phyloP scores from a whole-genome alignment of 2,797 vertebrate species.

The Nannoperca australis region DNA sequence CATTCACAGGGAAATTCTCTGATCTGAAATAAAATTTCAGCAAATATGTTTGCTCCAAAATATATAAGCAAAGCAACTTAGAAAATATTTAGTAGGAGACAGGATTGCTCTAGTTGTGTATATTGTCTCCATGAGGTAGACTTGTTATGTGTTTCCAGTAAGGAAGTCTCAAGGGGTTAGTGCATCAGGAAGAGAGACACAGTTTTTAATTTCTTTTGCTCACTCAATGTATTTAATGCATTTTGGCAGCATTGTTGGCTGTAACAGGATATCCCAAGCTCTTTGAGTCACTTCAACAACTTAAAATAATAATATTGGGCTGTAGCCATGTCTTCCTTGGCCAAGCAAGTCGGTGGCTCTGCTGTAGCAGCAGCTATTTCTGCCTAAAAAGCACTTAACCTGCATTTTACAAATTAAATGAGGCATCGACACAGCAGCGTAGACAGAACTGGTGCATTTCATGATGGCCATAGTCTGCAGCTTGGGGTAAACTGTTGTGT shows the following conservation, averaged over 20 bases:
- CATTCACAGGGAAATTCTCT: neutral
- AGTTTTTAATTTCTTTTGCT: slow-evolving; percentile 16
- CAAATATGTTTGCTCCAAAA: neutral
- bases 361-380: slow-evolving; percentile 58
- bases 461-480: slow-evolving; percentile 47
- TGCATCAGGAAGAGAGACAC: neutral
- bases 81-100: neutral
- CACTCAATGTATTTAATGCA: neutral
- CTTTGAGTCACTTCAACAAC: slow-evolving; percentile 40
- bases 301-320: slow-evolving; percentile 70
- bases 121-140: neutral
- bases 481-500: slow-evolving; percentile 66
- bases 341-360: slow-evolving; percentile 24
- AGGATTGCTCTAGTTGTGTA: neutral
- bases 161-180: neutral
- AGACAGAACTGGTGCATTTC: slow-evolving; percentile 45
- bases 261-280: slow-evolving; percentile 19
- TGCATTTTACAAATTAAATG: slow-evolving; percentile 69
- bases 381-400: slow-evolving; percentile 72
- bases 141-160: neutral
- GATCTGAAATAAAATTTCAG: neutral
- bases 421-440: slow-evolving; percentile 28
- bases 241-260: slow-evolving; percentile 35
- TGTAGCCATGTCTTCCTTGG: slow-evolving; percentile 55
- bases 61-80: neutral